Percentiles rank a stretch among this genome's conserved stretches.
Conservation (phyloP, 2,888 invertebrate genomes). For the Drosophila pseudotalamancana region DNA sequence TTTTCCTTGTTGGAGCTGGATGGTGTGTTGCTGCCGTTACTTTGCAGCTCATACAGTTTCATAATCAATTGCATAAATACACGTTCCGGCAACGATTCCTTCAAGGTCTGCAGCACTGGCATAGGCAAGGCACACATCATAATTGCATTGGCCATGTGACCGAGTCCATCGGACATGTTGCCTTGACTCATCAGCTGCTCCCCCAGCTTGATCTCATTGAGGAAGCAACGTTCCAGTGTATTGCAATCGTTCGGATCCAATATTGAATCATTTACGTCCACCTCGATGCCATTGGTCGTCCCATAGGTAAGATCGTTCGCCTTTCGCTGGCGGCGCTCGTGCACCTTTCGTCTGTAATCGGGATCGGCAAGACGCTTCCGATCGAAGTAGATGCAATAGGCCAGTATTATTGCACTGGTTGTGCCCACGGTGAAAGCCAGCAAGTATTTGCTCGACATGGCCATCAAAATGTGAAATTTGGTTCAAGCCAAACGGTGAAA, state of each 20-base stretch:
- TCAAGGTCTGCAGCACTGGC: slow-evolving; percentile 6
- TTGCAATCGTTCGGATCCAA: neutral
- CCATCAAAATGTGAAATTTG: neutral
- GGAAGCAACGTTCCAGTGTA: slow-evolving; percentile 2
- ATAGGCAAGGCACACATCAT: slow-evolving; percentile 29
- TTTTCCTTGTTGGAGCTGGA: slow-evolving; percentile 11
- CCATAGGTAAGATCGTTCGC: neutral
- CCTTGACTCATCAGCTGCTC: slow-evolving; percentile 24
- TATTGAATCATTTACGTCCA: neutral
- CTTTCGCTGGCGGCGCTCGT: slow-evolving; percentile 20
- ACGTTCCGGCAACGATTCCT: slow-evolving; percentile 12
- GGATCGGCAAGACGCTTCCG: slow-evolving; percentile 47
- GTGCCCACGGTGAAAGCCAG: slow-evolving; percentile 20
- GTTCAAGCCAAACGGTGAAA: neutral
- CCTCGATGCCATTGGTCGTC: neutral
- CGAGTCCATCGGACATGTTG: slow-evolving; percentile 14
- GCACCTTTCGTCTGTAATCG: slow-evolving; percentile 37
- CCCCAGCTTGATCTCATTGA: slow-evolving; percentile 23
- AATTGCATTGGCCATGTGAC: slow-evolving; percentile 35
- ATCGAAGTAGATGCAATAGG: slow-evolving; percentile 52
- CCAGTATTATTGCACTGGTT: slow-evolving; percentile 20
- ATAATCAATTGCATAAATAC: slow-evolving; percentile 9
- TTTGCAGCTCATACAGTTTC: slow-evolving; percentile 8
- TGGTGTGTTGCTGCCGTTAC: neutral
- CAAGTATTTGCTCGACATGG: slow-evolving; percentile 7